These are phyloP conservation scores for Lipotes vexillifer DNA, from an alignment of 2,113 vertebrate species.

Conservation along the genomic window DNA sequence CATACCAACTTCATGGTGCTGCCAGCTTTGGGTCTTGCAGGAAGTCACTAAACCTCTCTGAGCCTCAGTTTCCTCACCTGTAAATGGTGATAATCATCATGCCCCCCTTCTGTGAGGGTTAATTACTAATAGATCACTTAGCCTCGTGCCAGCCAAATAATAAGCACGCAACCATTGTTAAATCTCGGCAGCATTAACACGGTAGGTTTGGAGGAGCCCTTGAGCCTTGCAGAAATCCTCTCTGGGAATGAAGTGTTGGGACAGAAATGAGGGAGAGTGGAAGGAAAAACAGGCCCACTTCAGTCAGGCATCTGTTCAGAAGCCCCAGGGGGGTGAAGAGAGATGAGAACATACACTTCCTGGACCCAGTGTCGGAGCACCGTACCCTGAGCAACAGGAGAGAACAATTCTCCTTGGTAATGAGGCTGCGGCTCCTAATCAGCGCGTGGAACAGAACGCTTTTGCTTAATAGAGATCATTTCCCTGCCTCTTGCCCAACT, in stretches of 20 bases:
- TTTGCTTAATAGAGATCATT: conserved; percentile 55
- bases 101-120: not conserved
- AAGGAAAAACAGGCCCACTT: conserved; percentile 52
- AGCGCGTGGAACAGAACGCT: conserved; percentile 35
- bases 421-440: conserved; percentile 5
- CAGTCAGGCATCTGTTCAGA: conserved; percentile 42
- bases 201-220: not conserved
- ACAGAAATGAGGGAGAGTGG: conserved; percentile 45
- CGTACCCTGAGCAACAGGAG: conserved; percentile 62
- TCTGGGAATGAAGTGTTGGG: conserved; percentile 6
- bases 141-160: not conserved
- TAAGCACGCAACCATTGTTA: not conserved
- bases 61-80: not conserved
- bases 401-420: conserved; percentile 40
- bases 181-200: not conserved
- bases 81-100: not conserved
- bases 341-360: conserved; percentile 59
- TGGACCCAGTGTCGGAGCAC: conserved; percentile 34
- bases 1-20: not conserved
- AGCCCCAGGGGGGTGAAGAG: conserved; percentile 34
- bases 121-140: not conserved
- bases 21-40: not conserved
- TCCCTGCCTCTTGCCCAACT: conserved; percentile 47
- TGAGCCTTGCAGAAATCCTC: not conserved
- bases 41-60: not conserved